Evolutionary conservation across 35 echinoderm and acorn worm genomes (phyloP).

Genomic region (Strongylocentrotus purpuratus): DNA sequence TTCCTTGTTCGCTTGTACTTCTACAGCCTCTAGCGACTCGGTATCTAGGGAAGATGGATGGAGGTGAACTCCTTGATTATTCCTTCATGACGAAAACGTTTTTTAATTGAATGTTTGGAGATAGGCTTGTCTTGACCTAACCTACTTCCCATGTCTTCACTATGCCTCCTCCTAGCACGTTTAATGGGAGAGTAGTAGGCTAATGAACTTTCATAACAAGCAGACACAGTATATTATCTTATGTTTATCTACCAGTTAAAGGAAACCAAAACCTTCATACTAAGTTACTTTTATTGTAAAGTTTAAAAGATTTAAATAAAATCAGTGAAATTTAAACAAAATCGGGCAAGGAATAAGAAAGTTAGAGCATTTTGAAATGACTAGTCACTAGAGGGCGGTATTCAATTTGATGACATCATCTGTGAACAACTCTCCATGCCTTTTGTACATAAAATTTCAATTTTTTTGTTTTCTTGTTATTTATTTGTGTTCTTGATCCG

Average conservation of each 20-base stretch:
- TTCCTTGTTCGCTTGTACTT: neutral
- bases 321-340: no score
- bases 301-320: no score
- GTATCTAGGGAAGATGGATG: neutral
- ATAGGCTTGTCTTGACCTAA: neutral
- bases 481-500: no score
- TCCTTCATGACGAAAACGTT: neutral
- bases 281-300: no score
- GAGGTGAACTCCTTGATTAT: neutral
- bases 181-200: neutral
- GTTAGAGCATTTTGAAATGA: no score
- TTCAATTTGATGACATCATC: no score
- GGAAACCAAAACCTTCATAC: no score
- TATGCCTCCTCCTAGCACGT: neutral
- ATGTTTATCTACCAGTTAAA: neutral
- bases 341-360: no score
- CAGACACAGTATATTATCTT: neutral
- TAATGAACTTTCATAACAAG: neutral
- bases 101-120: neutral
- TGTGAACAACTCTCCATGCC: no score
- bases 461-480: no score
- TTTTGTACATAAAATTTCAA: no score
- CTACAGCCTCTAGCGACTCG: neutral
- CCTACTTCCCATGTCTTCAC: neutral
- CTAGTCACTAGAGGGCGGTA: no score